Conservation (phyloP, 1,140 invertebrate genomes). For the Drosophila aff. region DNA sequence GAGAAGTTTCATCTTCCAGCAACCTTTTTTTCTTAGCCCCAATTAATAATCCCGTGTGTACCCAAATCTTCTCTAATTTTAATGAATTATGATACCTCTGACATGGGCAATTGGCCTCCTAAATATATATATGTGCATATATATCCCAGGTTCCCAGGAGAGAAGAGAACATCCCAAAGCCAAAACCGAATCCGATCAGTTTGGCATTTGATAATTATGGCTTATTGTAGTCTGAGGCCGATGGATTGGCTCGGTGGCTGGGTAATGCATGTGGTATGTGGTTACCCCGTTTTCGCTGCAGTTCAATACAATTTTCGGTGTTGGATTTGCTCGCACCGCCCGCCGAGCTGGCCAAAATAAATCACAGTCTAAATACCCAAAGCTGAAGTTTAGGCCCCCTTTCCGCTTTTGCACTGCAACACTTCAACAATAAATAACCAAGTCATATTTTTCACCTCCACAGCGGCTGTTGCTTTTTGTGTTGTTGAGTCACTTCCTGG, state of each 20-base stretch:
- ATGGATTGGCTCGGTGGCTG: constrained; percentile 33
- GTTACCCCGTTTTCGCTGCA: constrained; percentile 31
- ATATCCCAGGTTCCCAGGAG: constrained; percentile 16
- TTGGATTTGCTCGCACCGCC: constrained; percentile 58
- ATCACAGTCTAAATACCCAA: constrained; percentile 81
- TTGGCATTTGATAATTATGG: constrained; percentile 79
- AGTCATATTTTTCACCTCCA: constrained; percentile 81
- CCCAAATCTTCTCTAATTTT: constrained; percentile 36
- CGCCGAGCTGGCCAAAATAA: constrained; percentile 73
- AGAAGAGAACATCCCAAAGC: constrained; percentile 16
- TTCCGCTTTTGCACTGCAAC: constrained; percentile 74
- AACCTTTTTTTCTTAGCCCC: constrained; percentile 30
- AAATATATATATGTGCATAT: not conserved
- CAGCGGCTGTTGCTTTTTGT: constrained; percentile 35
- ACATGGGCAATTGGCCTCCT: constrained; percentile 40
- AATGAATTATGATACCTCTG: constrained; percentile 47
- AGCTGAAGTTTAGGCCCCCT: constrained; percentile 74
- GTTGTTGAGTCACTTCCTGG: constrained; percentile 82
- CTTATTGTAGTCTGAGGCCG: constrained; percentile 67
- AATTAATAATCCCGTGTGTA: constrained; percentile 28
- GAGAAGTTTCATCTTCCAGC: not conserved
- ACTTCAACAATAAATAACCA: constrained; percentile 84
- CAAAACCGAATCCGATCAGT: constrained; percentile 50
- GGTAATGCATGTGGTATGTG: constrained; percentile 37
- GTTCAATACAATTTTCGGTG: constrained; percentile 41